These are phyloP conservation scores for Molossus molossus DNA, from an alignment of 2,797 vertebrate species.

Conservation along the genomic window DNA sequence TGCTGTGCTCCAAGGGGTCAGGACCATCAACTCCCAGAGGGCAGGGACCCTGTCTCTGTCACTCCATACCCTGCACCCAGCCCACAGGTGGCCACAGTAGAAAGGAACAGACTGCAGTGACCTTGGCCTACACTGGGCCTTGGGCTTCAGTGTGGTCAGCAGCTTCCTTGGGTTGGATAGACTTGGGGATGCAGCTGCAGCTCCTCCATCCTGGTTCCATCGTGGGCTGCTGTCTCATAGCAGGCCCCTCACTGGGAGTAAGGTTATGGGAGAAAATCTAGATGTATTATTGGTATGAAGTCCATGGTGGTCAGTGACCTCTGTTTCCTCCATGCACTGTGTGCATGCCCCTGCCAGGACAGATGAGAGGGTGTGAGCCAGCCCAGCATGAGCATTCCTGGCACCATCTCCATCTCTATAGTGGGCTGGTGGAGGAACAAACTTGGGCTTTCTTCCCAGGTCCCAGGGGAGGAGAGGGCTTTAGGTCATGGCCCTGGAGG, in stretches of 20 bases:
- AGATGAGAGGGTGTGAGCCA: not conserved
- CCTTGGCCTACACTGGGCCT: not conserved
- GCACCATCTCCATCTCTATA: not conserved
- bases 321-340: fast-evolving
- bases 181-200: fast-evolving
- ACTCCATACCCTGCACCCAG: not conserved
- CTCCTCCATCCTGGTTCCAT: not conserved
- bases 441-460: not conserved
- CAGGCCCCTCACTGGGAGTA: not conserved
- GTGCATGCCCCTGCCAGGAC: not conserved
- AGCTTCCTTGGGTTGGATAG: not conserved
- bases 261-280: not conserved
- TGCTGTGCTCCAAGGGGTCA: fast-evolving
- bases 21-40: not conserved
- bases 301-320: fast-evolving
- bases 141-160: not conserved
- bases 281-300: not conserved
- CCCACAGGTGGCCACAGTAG: not conserved
- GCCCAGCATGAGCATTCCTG: fast-evolving
- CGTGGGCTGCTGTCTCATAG: not conserved
- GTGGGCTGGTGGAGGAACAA: not conserved
- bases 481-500: not conserved
- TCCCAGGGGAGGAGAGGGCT: not conserved
- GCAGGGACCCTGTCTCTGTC: not conserved
- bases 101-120: not conserved